Base-by-base conservation (phyloP, 1,140 invertebrate genomes). In the Ceratina calcarata region DNA sequence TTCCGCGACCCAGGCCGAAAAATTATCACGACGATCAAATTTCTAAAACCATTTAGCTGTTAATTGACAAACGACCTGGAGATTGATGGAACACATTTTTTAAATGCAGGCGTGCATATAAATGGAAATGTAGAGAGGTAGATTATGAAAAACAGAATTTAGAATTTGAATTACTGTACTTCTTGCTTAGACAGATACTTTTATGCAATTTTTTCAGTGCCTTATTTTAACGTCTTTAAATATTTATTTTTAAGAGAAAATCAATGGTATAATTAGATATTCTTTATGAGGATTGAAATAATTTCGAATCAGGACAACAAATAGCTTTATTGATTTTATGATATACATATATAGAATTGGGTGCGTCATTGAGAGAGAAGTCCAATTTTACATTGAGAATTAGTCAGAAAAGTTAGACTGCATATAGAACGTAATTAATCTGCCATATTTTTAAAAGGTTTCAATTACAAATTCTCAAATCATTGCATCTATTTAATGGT, bases 21-120 rank as follows among this genome's bases (percentile, higher is more conserved):
- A 70, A 77, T 77, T 77, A 77, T 77, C 55, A 53, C 66, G 66
- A 8, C 75, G 55, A 77, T 77, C 75, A 77, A 77, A 77, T 77
- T 77, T 77, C 55, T 77, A 37, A 22, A 20, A 58, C 75, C 66
- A 77, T 77, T 77, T 77, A 70, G 18, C n/a, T 55, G 66, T 77
- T 77, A 77, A 77, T 77, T 77, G 66, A 55, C 57, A 3, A 32
- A 27, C 24, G 24, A 67, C 16, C 65, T 6, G 2, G 13, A 18
- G 16, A 67, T 65, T 20, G 20, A 37, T 10, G 22, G 20, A 76
- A 12, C 49, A 45, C 2, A 45, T 77, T 61, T 66, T 22, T 60
- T 55, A 12, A 69, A 58, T 49, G 55, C 6, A 22, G 32, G 12
- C 20, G 22, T 20, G 12, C 37, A 27, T 45, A 49, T 27, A 22